A percentile compares a stretch with the other conserved stretches of the same genome.
Conservation (phyloP, 2,113 vertebrate genomes). For the Dendrocopos noguchii region DNA sequence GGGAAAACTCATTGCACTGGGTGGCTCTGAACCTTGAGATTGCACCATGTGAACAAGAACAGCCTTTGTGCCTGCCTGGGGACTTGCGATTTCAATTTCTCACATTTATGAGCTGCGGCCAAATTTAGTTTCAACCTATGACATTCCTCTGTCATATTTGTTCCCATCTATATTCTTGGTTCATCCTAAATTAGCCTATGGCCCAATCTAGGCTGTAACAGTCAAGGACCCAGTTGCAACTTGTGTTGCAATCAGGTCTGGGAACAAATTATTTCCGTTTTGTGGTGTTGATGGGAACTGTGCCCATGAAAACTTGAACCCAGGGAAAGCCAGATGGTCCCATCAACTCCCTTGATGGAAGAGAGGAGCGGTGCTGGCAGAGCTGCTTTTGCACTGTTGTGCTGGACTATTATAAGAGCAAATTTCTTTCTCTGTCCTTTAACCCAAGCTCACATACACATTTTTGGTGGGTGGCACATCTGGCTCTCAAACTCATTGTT, state of each 20-base stretch:
- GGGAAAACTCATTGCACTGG: not conserved
- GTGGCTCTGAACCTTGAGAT: not conserved
- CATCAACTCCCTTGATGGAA: conserved; percentile 36
- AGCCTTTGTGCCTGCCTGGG: conserved; percentile 1
- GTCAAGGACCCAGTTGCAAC: conserved; percentile 53
- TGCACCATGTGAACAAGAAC: not conserved
- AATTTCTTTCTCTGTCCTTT: conserved; percentile 49
- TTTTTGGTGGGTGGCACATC: conserved; percentile 61
- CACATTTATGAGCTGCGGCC: conserved; percentile 5
- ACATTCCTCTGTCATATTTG: conserved; percentile 33
- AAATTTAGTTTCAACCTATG: conserved; percentile 49
- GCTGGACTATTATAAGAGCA: conserved; percentile 34
- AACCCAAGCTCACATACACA: conserved; percentile 1
- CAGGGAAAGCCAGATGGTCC: conserved; percentile 60
- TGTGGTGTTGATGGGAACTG: conserved; percentile 37
- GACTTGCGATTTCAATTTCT: conserved; percentile 10
- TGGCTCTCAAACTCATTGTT: conserved; percentile 66
- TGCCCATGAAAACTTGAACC: conserved; percentile 64
- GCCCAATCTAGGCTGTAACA: conserved; percentile 27
- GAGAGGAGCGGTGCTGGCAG: conserved; percentile 30
- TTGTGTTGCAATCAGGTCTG: conserved; percentile 66
- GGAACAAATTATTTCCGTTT: conserved; percentile 65
- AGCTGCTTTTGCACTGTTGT: conserved; percentile 27
- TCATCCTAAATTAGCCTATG: conserved; percentile 52
- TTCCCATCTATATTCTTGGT: conserved; percentile 49